A percentile compares a stretch with the other conserved stretches of the same genome.
Evolutionary conservation across 23 tunicate species (phyloP).

Genomic region (Halocynthia aurantium): DNA sequence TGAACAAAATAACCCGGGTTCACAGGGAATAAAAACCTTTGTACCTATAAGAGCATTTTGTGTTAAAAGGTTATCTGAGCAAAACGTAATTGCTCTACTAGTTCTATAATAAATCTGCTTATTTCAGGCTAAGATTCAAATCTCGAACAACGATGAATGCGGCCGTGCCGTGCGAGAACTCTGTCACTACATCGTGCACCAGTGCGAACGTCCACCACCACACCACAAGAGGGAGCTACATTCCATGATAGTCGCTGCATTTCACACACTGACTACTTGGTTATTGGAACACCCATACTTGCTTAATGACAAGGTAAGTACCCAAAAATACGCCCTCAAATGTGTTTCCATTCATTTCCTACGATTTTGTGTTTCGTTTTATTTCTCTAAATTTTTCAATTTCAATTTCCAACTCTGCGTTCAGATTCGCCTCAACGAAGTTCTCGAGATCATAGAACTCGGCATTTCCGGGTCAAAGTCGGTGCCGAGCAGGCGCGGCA

Average conservation of each 20-base stretch:
- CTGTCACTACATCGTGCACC: slow-evolving; percentile 84
- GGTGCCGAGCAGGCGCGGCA: slow-evolving; percentile 32
- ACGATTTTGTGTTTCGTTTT: background rate
- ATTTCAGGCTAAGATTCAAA: slow-evolving; percentile 50
- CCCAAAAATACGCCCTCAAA: too few relatives aligned
- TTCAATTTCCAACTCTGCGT: background rate
- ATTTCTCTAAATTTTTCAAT: too few relatives aligned
- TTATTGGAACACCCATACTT: slow-evolving; percentile 82
- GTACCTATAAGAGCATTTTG: too few relatives aligned
- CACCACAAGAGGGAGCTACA: slow-evolving; percentile 90
- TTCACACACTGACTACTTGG: slow-evolving; percentile 79
- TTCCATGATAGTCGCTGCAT: slow-evolving; percentile 88
- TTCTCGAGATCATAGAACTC: slow-evolving; percentile 82
- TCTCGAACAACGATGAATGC: slow-evolving; percentile 56
- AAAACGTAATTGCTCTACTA: too few relatives aligned
- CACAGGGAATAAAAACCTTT: too few relatives aligned
- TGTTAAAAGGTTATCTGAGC: too few relatives aligned
- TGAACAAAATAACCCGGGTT: too few relatives aligned
- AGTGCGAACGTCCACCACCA: slow-evolving; percentile 78
- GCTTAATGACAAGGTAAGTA: slow-evolving; percentile 65
- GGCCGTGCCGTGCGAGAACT: slow-evolving; percentile 58
- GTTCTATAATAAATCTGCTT: too few relatives aligned
- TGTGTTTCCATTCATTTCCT: background rate
- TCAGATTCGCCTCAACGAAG: slow-evolving; percentile 67
- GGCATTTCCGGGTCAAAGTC: slow-evolving; percentile 95